Conservation (phyloP, 2,888 invertebrate species). For the Baronia brevicornis region DNA sequence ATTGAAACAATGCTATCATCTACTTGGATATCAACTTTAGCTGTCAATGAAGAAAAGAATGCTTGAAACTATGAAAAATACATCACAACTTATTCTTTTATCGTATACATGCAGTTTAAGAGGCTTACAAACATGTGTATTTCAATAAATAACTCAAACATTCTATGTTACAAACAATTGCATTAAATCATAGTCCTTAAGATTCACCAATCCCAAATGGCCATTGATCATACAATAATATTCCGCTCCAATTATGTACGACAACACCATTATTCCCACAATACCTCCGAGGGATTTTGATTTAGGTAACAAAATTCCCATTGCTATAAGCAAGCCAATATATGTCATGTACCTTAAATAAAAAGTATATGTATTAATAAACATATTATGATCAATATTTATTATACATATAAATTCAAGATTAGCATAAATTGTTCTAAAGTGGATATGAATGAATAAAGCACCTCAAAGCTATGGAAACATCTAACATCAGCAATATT, state of each 20-base stretch:
- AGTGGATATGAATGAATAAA: too few relatives aligned
- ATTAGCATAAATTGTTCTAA: not conserved
- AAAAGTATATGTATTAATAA: too few relatives aligned
- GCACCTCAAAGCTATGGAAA: too few relatives aligned
- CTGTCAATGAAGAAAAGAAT: too few relatives aligned
- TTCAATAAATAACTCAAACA: constrained; percentile 3
- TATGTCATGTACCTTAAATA: constrained; percentile 85
- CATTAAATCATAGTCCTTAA: constrained; percentile 50
- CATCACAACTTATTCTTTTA: too few relatives aligned
- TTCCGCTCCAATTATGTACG: constrained; percentile 90
- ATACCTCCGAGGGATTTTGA: constrained; percentile 84
- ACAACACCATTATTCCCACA: constrained; percentile 85
- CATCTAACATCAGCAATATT: too few relatives aligned
- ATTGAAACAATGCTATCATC: too few relatives aligned
- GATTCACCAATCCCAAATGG: constrained; percentile 48
- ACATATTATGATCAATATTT: not conserved
- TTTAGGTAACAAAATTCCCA: constrained; percentile 89
- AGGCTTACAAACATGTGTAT: too few relatives aligned
- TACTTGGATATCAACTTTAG: too few relatives aligned
- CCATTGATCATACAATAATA: constrained; percentile 79
- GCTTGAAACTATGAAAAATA: too few relatives aligned
- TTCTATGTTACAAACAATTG: constrained; percentile 40
- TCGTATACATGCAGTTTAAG: too few relatives aligned
- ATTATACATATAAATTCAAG: constrained; percentile 1
- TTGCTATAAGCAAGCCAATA: constrained; percentile 87